Evolutionary conservation across 2,888 invertebrate genomes (phyloP), one percentile per base, ranked within the genome.

Genomic region (Conops quadrifasciatus): DNA sequence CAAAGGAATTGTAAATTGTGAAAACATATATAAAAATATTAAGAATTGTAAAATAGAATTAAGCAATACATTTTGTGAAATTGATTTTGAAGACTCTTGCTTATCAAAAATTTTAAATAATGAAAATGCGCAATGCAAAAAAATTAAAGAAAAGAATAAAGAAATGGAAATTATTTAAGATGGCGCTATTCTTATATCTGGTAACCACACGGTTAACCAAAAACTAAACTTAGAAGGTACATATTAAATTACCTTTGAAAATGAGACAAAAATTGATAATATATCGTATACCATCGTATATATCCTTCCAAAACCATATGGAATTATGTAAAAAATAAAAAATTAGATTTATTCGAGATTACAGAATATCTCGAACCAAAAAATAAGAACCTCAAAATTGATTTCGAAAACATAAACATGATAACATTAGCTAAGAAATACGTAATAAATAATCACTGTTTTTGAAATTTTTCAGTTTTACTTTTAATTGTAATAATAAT

Each of bases 51-150:
- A 45, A 1, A 45, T 45, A 45, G 45, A 45, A 45, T 45, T 1
- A 45, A 45, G 45, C 45, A 45, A 45, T 45, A 45, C 45, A 45
- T 45, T 45, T 45, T 45, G 45, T 45, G 45, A 45, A 45, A 45
- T 15, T 13, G 15, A 45, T 45, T 13, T 15, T 45, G 45, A 45
- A 45, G 15, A 45, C 45, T 45, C 45, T 45, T 13, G 15, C 15
- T 13, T 45, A 45, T 15, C 15, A 45, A 45, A 45, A 45, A 1
- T n/a, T n/a, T n/a, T n/a, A n/a, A n/a, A n/a, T n/a, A n/a, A n/a
- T n/a, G n/a, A n/a, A n/a, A n/a, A n/a, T 45, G 15, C 1, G 15
- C 45, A 45, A 45, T 45, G 45, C 15, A 15, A 45, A 45, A 45
- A 45, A 45, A 13, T 45, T 13, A 45, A 45, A 45, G 45, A 45